Evolutionary conservation across 92 coral and sea anemone genomes (phyloP).

Genomic region (Diadumene lineata): DNA sequence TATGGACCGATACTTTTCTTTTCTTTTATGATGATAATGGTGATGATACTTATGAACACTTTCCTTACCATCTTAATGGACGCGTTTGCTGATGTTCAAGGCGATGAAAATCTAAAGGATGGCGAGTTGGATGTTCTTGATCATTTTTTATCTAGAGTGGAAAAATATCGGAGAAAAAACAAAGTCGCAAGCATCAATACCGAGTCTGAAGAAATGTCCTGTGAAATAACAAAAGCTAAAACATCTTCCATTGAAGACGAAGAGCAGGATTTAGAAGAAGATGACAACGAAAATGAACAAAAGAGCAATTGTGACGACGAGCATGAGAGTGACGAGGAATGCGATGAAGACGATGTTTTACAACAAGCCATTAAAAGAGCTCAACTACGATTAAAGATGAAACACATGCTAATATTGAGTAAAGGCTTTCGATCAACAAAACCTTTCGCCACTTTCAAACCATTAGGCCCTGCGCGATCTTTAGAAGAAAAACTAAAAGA

Average conservation of each 20-base stretch:
- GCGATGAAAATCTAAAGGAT: conserved; percentile 57
- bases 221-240: neutral
- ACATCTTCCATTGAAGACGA: neutral
- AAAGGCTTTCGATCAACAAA: neutral
- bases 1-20: conserved; percentile 88
- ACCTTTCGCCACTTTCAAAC: neutral
- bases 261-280: neutral
- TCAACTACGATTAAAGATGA: conserved; percentile 18
- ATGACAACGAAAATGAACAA: neutral
- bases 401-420: conserved; percentile 14
- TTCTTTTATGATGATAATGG: conserved; percentile 82
- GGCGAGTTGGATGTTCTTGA: conserved; percentile 75
- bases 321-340: neutral
- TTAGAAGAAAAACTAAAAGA: conserved; percentile 40
- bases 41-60: conserved; percentile 83
- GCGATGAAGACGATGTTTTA: conserved; percentile 7
- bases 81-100: conserved; percentile 81
- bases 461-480: neutral
- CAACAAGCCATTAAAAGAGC: conserved; percentile 35
- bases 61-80: conserved; percentile 90
- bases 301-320: neutral
- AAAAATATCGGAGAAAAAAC: conserved; percentile 19
- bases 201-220: neutral
- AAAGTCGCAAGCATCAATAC: conserved; percentile 23
- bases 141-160: conserved; percentile 37